Conservation (phyloP, 2,888 invertebrate species). For the Zygogramma bicolorata region DNA sequence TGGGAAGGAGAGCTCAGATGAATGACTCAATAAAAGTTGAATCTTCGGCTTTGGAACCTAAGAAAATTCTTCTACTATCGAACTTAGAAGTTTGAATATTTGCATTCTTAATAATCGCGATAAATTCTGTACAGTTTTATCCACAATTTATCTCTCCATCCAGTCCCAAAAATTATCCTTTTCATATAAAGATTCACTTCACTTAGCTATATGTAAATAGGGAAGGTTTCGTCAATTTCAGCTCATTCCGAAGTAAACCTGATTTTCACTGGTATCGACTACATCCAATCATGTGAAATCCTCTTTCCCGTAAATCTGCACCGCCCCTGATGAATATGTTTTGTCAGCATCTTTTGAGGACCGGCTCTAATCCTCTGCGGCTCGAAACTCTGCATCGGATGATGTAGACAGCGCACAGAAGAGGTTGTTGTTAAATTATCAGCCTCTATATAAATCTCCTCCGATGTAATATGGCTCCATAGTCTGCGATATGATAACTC, state of each 20-base stretch:
- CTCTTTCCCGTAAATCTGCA: not conserved
- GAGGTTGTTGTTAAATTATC: constrained; percentile 54
- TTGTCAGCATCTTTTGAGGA: constrained; percentile 51
- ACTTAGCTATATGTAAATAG: no score
- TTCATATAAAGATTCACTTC: no score
- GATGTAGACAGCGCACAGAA: constrained; percentile 51
- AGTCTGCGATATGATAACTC: constrained; percentile 26
- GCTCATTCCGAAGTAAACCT: not conserved
- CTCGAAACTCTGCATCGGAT: constrained; percentile 46
- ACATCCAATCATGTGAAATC: not conserved
- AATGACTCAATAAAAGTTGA: no score
- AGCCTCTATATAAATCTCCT: constrained; percentile 50
- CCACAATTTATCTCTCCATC: no score
- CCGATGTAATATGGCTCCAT: constrained; percentile 45
- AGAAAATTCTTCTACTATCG: no score
- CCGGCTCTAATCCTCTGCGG: constrained; percentile 47
- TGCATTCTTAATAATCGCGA: no score
- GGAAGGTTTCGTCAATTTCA: not conserved
- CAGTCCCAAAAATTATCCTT: no score
- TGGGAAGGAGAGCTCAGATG: no score
- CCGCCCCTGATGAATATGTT: constrained; percentile 42
- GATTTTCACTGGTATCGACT: not conserved
- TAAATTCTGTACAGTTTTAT: no score
- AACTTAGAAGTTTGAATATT: no score
- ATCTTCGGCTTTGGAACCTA: no score